Evolutionary conservation across 2,113 vertebrate species (phyloP), one percentile per base, ranked within the genome.

Genomic region (Gallinago paraguaiae): DNA sequence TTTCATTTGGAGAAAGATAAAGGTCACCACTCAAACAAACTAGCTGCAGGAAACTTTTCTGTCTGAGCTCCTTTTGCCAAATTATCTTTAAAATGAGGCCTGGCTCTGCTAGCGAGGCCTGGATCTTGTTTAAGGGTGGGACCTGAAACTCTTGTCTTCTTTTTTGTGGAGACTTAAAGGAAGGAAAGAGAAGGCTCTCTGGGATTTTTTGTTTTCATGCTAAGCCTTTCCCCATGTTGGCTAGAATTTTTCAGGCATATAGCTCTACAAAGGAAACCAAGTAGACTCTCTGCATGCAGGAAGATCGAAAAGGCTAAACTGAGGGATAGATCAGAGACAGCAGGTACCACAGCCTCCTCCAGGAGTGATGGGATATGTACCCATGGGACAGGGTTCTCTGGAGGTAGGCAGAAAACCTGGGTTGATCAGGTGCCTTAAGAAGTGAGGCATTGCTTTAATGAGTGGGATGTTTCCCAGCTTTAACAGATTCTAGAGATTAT

Each of bases 1-100:
- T 95, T 96, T 95, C 93, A 90, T 88, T 92, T 96, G 95, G 95
- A 93, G 72, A 92, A 93, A 94, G 86, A 95, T 94, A 95, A 95
- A 96, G 88, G 86, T 95, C 93, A 93, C n/a, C 68, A 75, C 45
- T 90, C 60, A 93, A 96, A 90, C 1, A 3, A 90, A 86, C 82
- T 94, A 91, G 85, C 86, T 81, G 85, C 51, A 2, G 92, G 68
- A 94, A 95, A 37, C 39, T 91, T 83, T 88, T 51, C 70, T 86
- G 68, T 43, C 88, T 78, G 25, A 43, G 12, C 70, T 81, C 67
- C 86, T 95, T 70, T 64, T 67, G 88, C 88, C 88, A 96, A 90
- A 76, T 59, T 54, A 46, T 83, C 30, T 88, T 81, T 82, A 78
- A 91, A 91, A 68, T 31, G 51, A 93, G 48, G 48, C 51, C 79